These are phyloP conservation scores for Trichogramma dendrolimi DNA, from an alignment of 2,888 invertebrate genomes.

Conservation along the genomic window DNA sequence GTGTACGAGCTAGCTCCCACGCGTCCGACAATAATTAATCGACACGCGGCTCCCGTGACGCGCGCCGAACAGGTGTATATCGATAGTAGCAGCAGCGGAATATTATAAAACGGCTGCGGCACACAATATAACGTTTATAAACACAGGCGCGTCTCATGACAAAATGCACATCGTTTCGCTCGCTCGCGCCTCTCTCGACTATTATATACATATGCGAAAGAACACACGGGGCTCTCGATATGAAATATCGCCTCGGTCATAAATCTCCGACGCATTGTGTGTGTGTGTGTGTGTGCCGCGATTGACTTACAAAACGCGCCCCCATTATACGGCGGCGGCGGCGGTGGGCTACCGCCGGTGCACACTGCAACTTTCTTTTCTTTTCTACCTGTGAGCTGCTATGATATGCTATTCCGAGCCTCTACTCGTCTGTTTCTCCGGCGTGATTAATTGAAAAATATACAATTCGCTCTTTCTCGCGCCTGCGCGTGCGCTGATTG, in stretches of 20 bases:
- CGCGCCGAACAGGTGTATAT: slow-evolving; percentile 19
- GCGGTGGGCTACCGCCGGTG: not conserved
- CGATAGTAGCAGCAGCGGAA: not conserved
- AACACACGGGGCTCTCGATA: slow-evolving; percentile 26
- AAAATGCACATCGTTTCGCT: not conserved
- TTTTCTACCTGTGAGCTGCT: too few relatives aligned
- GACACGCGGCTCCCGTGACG: slow-evolving; percentile 47
- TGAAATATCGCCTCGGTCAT: slow-evolving; percentile 36
- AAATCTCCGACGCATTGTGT: slow-evolving; percentile 37
- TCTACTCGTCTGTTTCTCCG: too few relatives aligned
- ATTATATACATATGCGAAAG: too few relatives aligned
- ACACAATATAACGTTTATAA: not conserved
- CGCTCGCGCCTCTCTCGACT: slow-evolving; percentile 21
- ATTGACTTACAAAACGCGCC: slow-evolving; percentile 24
- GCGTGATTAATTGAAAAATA: too few relatives aligned
- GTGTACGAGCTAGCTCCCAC: slow-evolving; percentile 27
- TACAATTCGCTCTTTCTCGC: too few relatives aligned
- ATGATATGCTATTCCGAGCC: too few relatives aligned
- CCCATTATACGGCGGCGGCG: slow-evolving; percentile 5
- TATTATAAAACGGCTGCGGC: not conserved
- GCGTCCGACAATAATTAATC: slow-evolving; percentile 49
- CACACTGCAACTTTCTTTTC: not conserved
- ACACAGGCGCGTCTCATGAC: not conserved
- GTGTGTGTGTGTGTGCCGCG: slow-evolving; percentile 17
- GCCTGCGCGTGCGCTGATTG: too few relatives aligned